A percentile compares a stretch with the other conserved stretches of the same genome.
phyloP scores from a whole-genome alignment of 2,113 vertebrate genomes.

The Coptodon bakossiorum region DNA sequence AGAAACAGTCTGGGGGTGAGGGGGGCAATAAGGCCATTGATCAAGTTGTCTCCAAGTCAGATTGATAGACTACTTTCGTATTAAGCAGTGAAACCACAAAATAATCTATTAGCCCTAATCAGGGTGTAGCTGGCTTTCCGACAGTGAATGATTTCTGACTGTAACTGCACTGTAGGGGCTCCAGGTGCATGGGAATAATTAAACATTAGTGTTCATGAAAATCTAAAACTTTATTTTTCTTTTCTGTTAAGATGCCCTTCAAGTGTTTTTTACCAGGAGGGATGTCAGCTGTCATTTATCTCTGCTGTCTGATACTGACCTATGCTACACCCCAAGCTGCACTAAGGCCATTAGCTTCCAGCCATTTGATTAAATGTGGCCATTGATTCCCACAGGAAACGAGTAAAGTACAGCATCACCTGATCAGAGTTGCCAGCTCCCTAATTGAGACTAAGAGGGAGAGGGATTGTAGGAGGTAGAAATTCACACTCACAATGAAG shows the following conservation, averaged over 20 bases:
- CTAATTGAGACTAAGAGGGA: slow-evolving; percentile 21
- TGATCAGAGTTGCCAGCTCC: slow-evolving; percentile 34
- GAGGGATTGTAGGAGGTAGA: slow-evolving; percentile 17
- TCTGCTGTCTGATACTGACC: slow-evolving; percentile 2
- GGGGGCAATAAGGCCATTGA: background rate
- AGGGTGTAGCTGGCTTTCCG: background rate
- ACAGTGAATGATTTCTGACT: background rate
- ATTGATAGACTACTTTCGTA: background rate
- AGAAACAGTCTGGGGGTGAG: background rate
- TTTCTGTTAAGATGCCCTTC: background rate
- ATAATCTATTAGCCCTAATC: background rate
- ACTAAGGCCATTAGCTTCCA: slow-evolving; percentile 41
- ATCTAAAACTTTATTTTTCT: background rate
- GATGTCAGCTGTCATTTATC: background rate
- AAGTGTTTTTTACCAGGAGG: background rate
- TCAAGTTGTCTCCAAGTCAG: background rate
- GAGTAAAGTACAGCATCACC: slow-evolving; percentile 27
- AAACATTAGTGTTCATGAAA: background rate
- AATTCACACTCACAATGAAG: slow-evolving; percentile 26
- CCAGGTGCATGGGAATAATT: background rate
- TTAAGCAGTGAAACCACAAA: background rate
- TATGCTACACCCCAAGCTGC: background rate
- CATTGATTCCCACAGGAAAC: slow-evolving; percentile 55
- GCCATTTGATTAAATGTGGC: slow-evolving; percentile 48
- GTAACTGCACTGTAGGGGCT: background rate